Evolutionary conservation across 2,113 vertebrate species (phyloP).

Genomic region (Loxodonta africana): DNA sequence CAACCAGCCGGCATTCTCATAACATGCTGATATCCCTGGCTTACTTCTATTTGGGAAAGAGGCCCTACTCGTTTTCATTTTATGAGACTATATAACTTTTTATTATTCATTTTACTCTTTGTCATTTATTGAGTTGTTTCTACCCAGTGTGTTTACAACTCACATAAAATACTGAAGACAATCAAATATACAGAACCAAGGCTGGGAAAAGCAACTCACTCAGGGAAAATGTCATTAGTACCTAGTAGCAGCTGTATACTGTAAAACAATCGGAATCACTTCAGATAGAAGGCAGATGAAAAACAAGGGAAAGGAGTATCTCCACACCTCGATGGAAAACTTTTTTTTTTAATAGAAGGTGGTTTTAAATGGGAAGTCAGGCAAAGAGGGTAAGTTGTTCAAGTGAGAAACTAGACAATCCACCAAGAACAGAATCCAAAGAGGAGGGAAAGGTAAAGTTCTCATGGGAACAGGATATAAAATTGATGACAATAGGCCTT

Average conservation of each 20-base stretch:
- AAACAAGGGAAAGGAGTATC: constrained; percentile 53
- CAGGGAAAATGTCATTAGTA: constrained; percentile 59
- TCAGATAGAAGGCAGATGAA: constrained; percentile 45
- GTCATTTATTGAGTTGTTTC: constrained; percentile 83
- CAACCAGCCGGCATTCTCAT: constrained; percentile 59
- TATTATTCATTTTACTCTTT: constrained; percentile 82
- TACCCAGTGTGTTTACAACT: constrained; percentile 80
- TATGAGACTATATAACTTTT: constrained; percentile 82
- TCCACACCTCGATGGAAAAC: constrained; percentile 31
- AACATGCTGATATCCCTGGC: constrained; percentile 37
- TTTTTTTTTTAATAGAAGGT: constrained; percentile 54
- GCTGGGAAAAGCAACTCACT: constrained; percentile 51
- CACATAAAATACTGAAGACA: constrained; percentile 81
- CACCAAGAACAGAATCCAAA: constrained; percentile 56
- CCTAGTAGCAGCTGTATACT: constrained; percentile 56
- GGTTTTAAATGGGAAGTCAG: constrained; percentile 44
- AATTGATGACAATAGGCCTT: constrained; percentile 71
- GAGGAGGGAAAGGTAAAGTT: constrained; percentile 67
- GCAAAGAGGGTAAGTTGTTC: constrained; percentile 59
- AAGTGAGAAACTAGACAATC: constrained; percentile 67
- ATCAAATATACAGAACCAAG: constrained; percentile 81
- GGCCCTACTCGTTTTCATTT: constrained; percentile 70
- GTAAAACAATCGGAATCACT: constrained; percentile 64
- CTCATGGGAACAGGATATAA: constrained; percentile 83
- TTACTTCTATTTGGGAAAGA: constrained; percentile 69